These are phyloP conservation scores for Epinephelus cyanopodus DNA, from an alignment of 2,113 vertebrate genomes.

Conservation along the genomic window DNA sequence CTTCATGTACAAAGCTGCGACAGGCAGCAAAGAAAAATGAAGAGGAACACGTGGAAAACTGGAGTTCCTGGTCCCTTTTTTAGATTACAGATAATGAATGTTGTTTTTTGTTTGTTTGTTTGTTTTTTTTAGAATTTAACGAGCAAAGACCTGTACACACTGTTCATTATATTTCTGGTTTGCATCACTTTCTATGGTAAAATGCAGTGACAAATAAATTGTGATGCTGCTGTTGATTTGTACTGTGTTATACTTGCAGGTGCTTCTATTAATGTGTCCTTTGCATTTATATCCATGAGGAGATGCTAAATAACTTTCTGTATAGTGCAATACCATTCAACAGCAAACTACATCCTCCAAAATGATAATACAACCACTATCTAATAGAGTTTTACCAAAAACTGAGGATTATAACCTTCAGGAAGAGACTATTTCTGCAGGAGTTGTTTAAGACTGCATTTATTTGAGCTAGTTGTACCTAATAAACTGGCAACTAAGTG, in stretches of 20 bases:
- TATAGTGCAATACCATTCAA: not conserved
- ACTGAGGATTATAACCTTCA: not conserved
- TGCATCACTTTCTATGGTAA: not conserved
- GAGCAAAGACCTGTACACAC: not conserved
- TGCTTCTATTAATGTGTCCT: not conserved
- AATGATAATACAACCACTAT: too few relatives aligned
- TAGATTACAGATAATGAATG: not conserved
- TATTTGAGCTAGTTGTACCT: not conserved
- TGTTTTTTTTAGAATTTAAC: not conserved
- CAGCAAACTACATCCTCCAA: not conserved
- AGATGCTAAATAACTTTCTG: not conserved
- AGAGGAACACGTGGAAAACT: not conserved
- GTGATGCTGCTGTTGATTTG: not conserved
- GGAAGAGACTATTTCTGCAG: not conserved
- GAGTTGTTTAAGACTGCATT: not conserved
- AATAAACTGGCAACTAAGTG: not conserved
- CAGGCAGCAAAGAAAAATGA: not conserved
- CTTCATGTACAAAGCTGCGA: not conserved
- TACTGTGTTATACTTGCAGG: not conserved
- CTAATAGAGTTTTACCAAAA: not conserved
- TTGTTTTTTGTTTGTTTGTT: too few relatives aligned
- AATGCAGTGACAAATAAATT: not conserved
- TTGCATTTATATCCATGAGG: not conserved
- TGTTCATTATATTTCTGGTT: not conserved
- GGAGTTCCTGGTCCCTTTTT: not conserved